Evolutionary conservation across 2,888 invertebrate species (phyloP), one percentile per base, ranked within the genome.

Genomic region (Stenurella melanura): DNA sequence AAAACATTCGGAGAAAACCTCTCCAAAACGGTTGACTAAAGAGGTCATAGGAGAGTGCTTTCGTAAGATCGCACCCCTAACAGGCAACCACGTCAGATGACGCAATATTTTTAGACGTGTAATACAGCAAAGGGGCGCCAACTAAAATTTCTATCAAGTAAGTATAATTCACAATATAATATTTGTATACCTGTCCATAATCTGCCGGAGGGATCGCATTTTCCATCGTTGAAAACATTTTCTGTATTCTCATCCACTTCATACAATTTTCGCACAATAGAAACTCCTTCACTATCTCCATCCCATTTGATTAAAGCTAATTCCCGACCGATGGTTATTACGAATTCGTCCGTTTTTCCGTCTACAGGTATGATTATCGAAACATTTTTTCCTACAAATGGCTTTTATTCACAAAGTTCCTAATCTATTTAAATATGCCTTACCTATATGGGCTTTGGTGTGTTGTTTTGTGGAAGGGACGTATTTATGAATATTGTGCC

Each of bases 161-260:
- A n/a, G n/a, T 26, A 34, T 34, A 34, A 34, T 34, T 34, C 30
- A 34, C 6, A 34, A 34, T 12, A 12, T 6, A 34, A 34, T 12
- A 9, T 12, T 4, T 42, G 0, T 34, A 9, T 86, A 83, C 88
- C 88, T 79, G 81, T 80, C 91, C 94, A 96, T 66, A 96, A 90
- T 74, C 95, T 90, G 15, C 96, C 96, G 2, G 89, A 88, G 11
- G 93, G 92, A 87, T 96, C 96, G 56, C 94, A 94, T 89, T 96
- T 96, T 56, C 93, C 96, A 85, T 96, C 96, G 83, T 96, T 96
- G 86, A 96, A 92, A 84, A 94, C 91, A 86, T 94, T 94, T 7
- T 84, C 88, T 0, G 87, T 82, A 42, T 89, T 80, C 63, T 82
- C 93, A 85, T 93, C 93, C 3, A 94, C 92, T 82, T 92, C 92